A percentile compares a stretch with the other conserved stretches of the same genome.
Conservation (phyloP, 2,888 invertebrate genomes). For the Lumbricus terrestris region DNA sequence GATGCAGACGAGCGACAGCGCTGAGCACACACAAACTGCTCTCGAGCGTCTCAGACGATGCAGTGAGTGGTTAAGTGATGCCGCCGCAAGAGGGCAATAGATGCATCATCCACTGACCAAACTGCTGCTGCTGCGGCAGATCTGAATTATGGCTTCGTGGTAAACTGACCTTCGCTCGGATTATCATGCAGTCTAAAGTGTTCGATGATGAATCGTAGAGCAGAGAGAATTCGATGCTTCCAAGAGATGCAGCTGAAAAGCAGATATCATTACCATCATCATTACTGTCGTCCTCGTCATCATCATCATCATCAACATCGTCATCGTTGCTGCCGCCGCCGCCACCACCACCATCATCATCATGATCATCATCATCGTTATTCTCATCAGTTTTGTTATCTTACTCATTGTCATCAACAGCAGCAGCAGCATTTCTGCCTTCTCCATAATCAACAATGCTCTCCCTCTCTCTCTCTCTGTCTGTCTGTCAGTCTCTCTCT, state of each 20-base stretch:
- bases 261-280: constrained; percentile 17
- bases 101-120: background rate
- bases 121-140: background rate
- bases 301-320: constrained; percentile 16
- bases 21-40: background rate
- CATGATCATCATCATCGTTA: background rate
- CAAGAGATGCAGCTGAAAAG: constrained; percentile 54
- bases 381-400: background rate
- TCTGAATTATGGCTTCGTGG: background rate
- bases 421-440: background rate
- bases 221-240: constrained; percentile 75
- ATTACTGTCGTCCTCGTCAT: constrained; percentile 7
- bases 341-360: constrained; percentile 12
- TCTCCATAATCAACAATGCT: background rate
- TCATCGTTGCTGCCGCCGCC: background rate
- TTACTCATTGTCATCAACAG: background rate
- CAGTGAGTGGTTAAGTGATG: background rate
- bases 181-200: constrained; percentile 76
- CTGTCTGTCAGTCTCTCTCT: no score
- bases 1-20: background rate
- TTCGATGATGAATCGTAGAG: constrained; percentile 76
- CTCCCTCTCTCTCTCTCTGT: no score
- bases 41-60: background rate
- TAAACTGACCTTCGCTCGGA: constrained; percentile 70
- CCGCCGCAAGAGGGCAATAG: background rate